Evolutionary conservation across 2,113 vertebrate species (phyloP), one percentile per base, ranked within the genome.

Genomic region (Centrocercus urophasianus): DNA sequence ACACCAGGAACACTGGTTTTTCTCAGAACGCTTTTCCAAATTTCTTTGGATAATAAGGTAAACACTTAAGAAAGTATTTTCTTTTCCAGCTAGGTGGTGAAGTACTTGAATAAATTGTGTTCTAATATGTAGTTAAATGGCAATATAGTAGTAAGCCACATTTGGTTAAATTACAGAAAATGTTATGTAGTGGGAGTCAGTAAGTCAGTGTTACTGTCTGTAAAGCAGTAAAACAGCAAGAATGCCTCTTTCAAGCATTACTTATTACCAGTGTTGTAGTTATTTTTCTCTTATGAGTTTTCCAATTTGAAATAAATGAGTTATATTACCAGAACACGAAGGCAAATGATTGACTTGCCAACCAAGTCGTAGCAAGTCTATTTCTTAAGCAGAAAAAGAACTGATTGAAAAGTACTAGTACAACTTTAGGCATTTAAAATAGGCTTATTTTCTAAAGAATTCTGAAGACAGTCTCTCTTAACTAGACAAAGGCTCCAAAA

Each of bases 11-110:
- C 0, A 36, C 88, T 66, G 27, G 4, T 79, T 83, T 89, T 86
- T 54, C 11, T 16, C 18, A 50, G 30, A 60, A 60, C 83, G 18
- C 36, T 85, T 77, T 91, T 83, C 83, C 82, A 32, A 63, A 57
- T 77, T 83, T 83, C 69, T 56, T 3, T 76, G n/a, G 47, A 48
- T 52, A 47, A 59, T 59, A 59, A 88, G 73, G 66, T 92, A 94
- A 84, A 74, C 13, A 6, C 82, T 47, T 64, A 71, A 79, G 70
- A 73, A 86, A 10, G 7, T 67, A 13, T n/a, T 91, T 86, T 86
- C 8, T 78, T 76, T 75, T 78, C 42, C 16, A 28, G 2, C 19
- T 85, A 32, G 24, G 30, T 77, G 15, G 28, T 60, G 5, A 67
- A 74, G 34, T 69, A 7, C 50, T 80, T 74, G 38, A 70, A 7